Percentiles rank a stretch among this genome's conserved stretches.
phyloP scores from a whole-genome alignment of 2,888 invertebrate species.

The Ferrisia virgata region DNA sequence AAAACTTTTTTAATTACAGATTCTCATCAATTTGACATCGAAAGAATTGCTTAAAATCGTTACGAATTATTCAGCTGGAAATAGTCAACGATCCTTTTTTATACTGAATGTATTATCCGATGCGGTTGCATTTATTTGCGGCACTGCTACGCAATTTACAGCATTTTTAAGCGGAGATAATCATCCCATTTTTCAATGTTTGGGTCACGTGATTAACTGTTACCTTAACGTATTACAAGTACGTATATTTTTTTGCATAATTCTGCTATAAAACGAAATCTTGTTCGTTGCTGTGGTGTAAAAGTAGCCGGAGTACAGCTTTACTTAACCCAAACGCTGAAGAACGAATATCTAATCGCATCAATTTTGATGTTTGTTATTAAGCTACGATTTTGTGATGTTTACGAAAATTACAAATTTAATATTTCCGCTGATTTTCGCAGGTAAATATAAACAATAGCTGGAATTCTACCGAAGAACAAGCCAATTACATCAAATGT shows the following conservation, averaged over 20 bases:
- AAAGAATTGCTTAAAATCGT: neutral
- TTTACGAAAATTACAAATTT: too few relatives aligned
- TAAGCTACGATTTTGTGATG: neutral
- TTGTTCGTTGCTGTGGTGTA: too few relatives aligned
- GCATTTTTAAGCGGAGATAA: neutral
- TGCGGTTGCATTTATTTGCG: neutral
- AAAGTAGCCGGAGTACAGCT: too few relatives aligned
- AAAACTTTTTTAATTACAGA: neutral
- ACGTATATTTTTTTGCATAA: neutral
- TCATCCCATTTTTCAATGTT: neutral
- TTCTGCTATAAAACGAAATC: too few relatives aligned
- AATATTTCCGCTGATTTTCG: neutral
- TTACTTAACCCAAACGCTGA: too few relatives aligned
- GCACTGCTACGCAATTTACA: neutral
- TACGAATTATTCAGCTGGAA: neutral
- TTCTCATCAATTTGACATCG: neutral
- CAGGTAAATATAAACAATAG: neutral
- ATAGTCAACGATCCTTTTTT: neutral
- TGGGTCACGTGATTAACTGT: neutral
- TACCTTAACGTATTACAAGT: neutral
- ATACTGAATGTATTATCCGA: neutral
- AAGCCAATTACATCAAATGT: conserved; percentile 1
- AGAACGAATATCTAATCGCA: too few relatives aligned
- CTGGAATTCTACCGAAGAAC: neutral
- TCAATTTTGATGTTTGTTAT: too few relatives aligned